Percentiles rank a stretch among this genome's conserved stretches.
Conservation (phyloP, 2,797 vertebrate species). For the Bradypodion ventrale region DNA sequence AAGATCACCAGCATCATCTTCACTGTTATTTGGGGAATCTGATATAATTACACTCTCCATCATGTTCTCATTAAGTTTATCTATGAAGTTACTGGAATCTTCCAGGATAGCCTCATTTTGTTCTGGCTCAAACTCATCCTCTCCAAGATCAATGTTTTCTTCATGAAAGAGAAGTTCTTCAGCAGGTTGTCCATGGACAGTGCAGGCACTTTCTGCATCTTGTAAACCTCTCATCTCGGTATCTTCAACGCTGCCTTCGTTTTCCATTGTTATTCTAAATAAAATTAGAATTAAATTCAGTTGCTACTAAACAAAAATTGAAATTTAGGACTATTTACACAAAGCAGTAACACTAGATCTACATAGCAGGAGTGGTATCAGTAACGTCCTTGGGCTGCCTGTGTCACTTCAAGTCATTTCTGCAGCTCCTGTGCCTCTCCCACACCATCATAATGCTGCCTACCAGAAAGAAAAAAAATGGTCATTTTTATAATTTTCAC, state of each 20-base stretch:
- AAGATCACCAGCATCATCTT: conserved; percentile 87
- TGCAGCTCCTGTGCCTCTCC: too few relatives aligned
- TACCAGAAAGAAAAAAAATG: too few relatives aligned
- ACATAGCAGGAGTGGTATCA: not conserved
- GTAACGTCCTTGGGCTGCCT: too few relatives aligned
- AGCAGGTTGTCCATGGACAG: conserved; percentile 35
- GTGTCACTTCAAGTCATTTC: too few relatives aligned
- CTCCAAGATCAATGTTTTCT: conserved; percentile 90
- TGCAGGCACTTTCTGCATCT: not conserved
- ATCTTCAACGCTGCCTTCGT: conserved; percentile 12
- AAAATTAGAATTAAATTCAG: not conserved
- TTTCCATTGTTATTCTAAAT: conserved; percentile 72
- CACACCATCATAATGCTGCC: too few relatives aligned
- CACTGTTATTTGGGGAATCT: conserved; percentile 94
- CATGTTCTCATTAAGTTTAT: conserved; percentile 94
- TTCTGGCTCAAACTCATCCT: conserved; percentile 82
- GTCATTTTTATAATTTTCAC: too few relatives aligned
- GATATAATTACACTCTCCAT: conserved; percentile 99
- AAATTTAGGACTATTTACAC: not conserved
- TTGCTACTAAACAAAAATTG: not conserved
- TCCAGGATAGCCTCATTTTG: conserved; percentile 85
- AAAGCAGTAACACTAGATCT: not conserved
- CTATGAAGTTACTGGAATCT: conserved; percentile 79
- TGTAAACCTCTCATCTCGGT: accelerated
- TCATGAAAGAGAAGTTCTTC: conserved; percentile 80